Base-by-base conservation (phyloP, 1,140 invertebrate species). In the Triops longicaudatus region DNA sequence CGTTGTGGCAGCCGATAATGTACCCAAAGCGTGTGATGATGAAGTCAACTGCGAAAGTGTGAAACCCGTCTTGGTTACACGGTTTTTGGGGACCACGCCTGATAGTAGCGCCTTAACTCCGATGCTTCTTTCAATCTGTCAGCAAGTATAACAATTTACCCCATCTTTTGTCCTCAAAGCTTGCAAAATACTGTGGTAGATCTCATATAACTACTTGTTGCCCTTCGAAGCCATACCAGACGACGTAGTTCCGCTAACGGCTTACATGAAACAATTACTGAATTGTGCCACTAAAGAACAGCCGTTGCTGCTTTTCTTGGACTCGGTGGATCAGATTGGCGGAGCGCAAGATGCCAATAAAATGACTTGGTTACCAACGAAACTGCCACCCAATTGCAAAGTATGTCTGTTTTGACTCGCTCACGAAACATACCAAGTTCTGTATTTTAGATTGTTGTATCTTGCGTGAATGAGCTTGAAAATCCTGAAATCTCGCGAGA, bases 21-120 rank as follows among this genome's bases (percentile, higher is more conserved):
- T 14, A 17, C 50, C 14, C 7, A 22, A 63, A 22, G 10, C 22
- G 50, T 10, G 17, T 17, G 50, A 63, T 17, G 17, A 63, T 17
- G 17, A 63, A 22, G 50, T n/a, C n/a, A 63, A 14, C 50, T 5
- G 22, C 5, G 79, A 80, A 0, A 80, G 78, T 14, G 89, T 88
- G 4, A 90, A 91, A 80, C 94, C 96, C 4, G 90, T 97, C 4
- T 91, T 94, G 82, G 89, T 98, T 77, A 90, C 98, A 31, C 87
- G 97, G 79, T 99, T 98, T 84, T 87, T 98, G 12, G 97, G 97
- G 17, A 99, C 97, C 9, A 98, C 96, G 10, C 97, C 97, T 12
- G 96, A 98, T 82, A 97, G 94, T 78, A 97, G 94, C 79, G 94
- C 95, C 63, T 88, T 98, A 37, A 94, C 95, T 2, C 96, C 97